A percentile compares a stretch with the other conserved stretches of the same genome.
phyloP scores from a whole-genome alignment of 2,797 vertebrate species.

The Xenops minutus region DNA sequence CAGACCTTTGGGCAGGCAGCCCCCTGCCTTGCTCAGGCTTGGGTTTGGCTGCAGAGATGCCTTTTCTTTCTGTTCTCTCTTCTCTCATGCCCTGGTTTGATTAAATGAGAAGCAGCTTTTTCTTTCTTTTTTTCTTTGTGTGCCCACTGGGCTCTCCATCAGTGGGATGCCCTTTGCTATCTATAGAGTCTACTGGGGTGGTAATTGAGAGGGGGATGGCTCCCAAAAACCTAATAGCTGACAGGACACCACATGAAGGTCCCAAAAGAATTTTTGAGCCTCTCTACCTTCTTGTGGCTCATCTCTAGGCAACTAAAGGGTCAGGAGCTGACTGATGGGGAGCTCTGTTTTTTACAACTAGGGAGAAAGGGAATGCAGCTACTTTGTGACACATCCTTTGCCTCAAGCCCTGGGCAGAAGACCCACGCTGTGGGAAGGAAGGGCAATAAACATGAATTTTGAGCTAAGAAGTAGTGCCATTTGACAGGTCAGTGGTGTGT shows the following conservation, averaged over 20 bases:
- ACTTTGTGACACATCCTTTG: not conserved
- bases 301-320: not conserved
- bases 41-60: slow-evolving; percentile 34
- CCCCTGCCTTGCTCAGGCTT: slow-evolving; percentile 9
- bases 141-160: not conserved
- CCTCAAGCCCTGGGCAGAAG: not conserved
- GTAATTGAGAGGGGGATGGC: not conserved
- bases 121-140: not conserved
- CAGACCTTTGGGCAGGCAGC: slow-evolving; percentile 44
- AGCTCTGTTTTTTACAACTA: not conserved
- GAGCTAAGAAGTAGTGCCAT: not conserved
- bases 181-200: not conserved
- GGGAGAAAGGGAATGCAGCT: not conserved
- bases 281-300: not conserved
- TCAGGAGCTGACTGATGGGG: not conserved
- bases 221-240: not conserved
- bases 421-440: not conserved
- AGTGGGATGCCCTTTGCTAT: not conserved
- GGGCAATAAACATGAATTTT: not conserved
- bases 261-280: not conserved
- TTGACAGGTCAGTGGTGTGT: not conserved
- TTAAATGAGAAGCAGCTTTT: slow-evolving; percentile 36
- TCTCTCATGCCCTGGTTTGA: not conserved
- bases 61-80: slow-evolving; percentile 5
- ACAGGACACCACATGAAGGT: not conserved